Percentiles rank a stretch among this genome's conserved stretches.
Conservation (phyloP, 2,888 invertebrate species). For the Aromia moschata region DNA sequence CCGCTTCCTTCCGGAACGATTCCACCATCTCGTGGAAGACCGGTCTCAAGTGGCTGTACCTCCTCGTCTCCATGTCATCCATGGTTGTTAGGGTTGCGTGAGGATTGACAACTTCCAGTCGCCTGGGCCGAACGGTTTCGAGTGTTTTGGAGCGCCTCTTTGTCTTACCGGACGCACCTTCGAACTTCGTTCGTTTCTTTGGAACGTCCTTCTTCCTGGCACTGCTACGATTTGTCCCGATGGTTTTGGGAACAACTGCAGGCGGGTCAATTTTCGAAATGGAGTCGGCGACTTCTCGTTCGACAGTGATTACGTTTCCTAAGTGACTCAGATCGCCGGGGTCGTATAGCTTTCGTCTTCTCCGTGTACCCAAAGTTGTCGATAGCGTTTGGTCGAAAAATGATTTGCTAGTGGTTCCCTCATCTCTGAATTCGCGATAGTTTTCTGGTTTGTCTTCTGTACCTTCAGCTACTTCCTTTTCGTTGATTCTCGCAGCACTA, state of each 20-base stretch:
- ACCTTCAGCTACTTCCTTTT: background rate
- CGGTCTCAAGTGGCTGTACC: conserved; percentile 11
- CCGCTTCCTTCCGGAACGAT: conserved; percentile 19
- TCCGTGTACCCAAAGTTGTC: conserved; percentile 10
- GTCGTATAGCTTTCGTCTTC: conserved; percentile 20
- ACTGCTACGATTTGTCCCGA: no score
- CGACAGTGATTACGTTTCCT: background rate
- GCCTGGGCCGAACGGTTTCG: background rate
- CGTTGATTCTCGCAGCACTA: background rate
- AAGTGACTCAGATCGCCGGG: conserved; percentile 19
- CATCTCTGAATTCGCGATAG: background rate
- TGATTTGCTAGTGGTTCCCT: background rate
- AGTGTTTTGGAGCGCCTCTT: background rate
- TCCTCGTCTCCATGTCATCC: background rate
- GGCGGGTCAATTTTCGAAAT: background rate
- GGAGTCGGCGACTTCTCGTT: background rate
- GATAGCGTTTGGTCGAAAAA: conserved; percentile 15
- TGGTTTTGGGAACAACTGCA: no score
- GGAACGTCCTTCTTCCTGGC: background rate
- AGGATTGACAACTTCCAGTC: conserved; percentile 11
- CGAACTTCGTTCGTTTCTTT: background rate
- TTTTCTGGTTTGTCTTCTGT: background rate
- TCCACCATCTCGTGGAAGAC: conserved; percentile 19
- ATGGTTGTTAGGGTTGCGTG: background rate
- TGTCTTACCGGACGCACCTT: background rate